Evolutionary conservation across 2,888 invertebrate species (phyloP).

Genomic region (Melangyna quadrimaculata): DNA sequence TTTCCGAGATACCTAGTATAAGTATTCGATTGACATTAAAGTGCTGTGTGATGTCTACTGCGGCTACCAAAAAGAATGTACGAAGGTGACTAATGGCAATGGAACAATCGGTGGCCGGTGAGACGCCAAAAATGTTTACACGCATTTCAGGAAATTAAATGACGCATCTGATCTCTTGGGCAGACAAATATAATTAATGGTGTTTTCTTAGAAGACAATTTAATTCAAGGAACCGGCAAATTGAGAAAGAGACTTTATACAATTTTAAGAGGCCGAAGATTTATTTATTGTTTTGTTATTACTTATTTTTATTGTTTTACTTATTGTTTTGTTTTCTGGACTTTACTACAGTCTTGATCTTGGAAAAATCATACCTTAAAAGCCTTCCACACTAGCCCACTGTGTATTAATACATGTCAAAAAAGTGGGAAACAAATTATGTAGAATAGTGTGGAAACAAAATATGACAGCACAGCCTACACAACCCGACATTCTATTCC

Average conservation of each 20-base stretch:
- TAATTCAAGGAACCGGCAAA: constrained; percentile 24
- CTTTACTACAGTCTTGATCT: too few species aligned
- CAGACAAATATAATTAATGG: background rate
- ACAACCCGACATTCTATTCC: too few species aligned
- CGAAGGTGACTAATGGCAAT: constrained; percentile 22
- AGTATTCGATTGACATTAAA: background rate
- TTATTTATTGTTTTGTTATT: too few species aligned
- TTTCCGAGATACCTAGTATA: constrained; percentile 10
- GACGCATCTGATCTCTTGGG: constrained; percentile 1
- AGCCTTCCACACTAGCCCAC: too few species aligned
- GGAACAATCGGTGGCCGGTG: background rate
- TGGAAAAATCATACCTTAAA: too few species aligned
- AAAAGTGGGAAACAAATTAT: too few species aligned
- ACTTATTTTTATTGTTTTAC: too few species aligned
- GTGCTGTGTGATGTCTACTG: too few species aligned
- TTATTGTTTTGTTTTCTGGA: too few species aligned
- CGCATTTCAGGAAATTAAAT: constrained; percentile 16
- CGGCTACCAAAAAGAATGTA: background rate
- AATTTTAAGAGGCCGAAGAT: background rate
- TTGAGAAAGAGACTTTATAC: constrained; percentile 23
- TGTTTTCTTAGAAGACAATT: constrained; percentile 47
- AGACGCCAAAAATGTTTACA: background rate
- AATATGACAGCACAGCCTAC: too few species aligned
- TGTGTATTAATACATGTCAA: too few species aligned
- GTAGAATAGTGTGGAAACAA: too few species aligned